Conservation (phyloP, 2,797 vertebrate species). For the Alouatta caraya region DNA sequence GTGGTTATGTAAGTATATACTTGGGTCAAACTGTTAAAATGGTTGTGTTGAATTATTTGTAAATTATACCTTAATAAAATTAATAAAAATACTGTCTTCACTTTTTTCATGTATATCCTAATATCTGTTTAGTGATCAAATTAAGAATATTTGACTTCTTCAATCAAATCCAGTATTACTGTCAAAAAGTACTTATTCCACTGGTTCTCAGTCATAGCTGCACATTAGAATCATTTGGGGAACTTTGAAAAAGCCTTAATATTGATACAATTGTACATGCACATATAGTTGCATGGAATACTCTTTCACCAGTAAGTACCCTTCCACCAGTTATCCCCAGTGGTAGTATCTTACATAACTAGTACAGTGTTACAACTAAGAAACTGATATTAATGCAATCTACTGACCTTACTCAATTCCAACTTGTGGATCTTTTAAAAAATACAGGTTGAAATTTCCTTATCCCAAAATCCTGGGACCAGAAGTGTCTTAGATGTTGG, state of each 20-base stretch:
- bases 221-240: neutral
- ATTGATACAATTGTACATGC: neutral
- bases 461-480: neutral
- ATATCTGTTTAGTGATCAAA: neutral
- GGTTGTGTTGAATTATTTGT: neutral
- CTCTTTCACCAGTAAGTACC: no score
- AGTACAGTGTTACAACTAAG: neutral
- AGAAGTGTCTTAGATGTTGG: neutral
- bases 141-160: neutral
- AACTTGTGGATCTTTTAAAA: neutral
- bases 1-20: neutral
- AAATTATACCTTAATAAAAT: neutral
- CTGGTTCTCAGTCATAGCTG: neutral
- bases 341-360: neutral
- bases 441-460: neutral
- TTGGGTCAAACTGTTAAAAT: constrained; percentile 30
- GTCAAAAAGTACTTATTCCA: neutral
- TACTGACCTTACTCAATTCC: neutral
- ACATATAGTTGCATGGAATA: neutral
- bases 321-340: neutral
- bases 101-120: neutral
- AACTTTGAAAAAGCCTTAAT: neutral
- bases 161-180: neutral
- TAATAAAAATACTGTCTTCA: neutral
- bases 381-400: neutral